Evolutionary conservation across 1,140 invertebrate species (phyloP).

Genomic region (Drosophila elegans): DNA sequence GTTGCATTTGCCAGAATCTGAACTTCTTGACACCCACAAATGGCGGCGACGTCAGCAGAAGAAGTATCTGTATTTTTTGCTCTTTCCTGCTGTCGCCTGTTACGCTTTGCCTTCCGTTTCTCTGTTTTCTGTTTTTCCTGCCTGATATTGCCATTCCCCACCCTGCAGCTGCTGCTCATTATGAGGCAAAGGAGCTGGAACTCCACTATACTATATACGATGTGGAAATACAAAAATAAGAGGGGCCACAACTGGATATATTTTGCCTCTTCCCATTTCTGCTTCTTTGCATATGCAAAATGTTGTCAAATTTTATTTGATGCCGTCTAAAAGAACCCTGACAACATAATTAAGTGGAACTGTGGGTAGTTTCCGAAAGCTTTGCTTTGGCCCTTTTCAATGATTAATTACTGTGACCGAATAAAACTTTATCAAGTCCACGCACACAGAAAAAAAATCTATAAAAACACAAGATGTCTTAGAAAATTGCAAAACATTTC

Average conservation of each 20-base stretch:
- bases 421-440: constrained; percentile 16
- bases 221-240: not conserved
- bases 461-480: not conserved
- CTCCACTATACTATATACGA: constrained; percentile 22
- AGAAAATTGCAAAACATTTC: not conserved
- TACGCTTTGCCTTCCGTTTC: constrained; percentile 5
- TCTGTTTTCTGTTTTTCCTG: constrained; percentile 13
- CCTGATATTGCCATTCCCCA: constrained; percentile 1
- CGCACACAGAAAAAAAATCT: not conserved
- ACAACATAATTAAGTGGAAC: constrained; percentile 74
- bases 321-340: constrained; percentile 45
- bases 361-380: constrained; percentile 25
- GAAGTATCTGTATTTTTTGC: constrained; percentile 22
- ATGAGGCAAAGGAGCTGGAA: constrained; percentile 51
- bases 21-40: constrained; percentile 82
- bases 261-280: constrained; percentile 16
- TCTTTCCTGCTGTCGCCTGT: constrained; percentile 69
- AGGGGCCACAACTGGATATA: constrained; percentile 1
- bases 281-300: constrained; percentile 23
- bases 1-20: constrained; percentile 64
- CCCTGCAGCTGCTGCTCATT: constrained; percentile 70
- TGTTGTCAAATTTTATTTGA: constrained; percentile 47
- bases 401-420: constrained; percentile 62
- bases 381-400: constrained; percentile 27
- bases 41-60: constrained; percentile 45